Evolutionary conservation across 2,888 invertebrate species (phyloP).

Genomic region (Toxonevra muliebris): DNA sequence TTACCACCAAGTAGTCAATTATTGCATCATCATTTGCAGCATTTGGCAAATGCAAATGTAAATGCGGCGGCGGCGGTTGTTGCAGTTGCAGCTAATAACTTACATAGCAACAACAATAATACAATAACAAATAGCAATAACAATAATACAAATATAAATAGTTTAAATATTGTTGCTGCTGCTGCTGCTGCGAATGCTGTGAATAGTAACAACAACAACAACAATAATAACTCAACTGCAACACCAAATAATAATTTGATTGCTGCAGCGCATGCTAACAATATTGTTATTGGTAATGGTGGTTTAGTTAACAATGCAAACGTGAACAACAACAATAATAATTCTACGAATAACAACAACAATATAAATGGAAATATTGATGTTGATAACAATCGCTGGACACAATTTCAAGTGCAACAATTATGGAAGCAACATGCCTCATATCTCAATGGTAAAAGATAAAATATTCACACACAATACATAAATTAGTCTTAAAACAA

Average conservation of each 20-base stretch:
- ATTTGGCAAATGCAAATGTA: conserved; percentile 61
- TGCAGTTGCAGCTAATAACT: conserved; percentile 55
- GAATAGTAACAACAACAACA: conserved; percentile 41
- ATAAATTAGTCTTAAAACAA: neutral
- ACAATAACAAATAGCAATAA: conserved; percentile 42
- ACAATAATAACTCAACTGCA: conserved; percentile 43
- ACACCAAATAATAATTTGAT: conserved; percentile 27
- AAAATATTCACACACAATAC: conserved; percentile 1
- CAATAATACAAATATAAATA: conserved; percentile 46
- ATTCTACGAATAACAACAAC: conserved; percentile 38
- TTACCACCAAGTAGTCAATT: conserved; percentile 62
- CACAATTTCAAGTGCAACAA: conserved; percentile 66
- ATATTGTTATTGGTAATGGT: neutral
- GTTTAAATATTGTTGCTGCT: conserved; percentile 45
- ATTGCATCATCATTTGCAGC: conserved; percentile 64
- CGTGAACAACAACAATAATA: conserved; percentile 42
- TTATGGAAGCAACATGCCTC: conserved; percentile 65
- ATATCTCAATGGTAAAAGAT: conserved; percentile 63
- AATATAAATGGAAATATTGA: conserved; percentile 41
- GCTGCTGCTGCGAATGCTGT: conserved; percentile 52
- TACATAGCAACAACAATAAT: conserved; percentile 46
- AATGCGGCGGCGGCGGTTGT: conserved; percentile 54
- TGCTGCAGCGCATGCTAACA: conserved; percentile 9
- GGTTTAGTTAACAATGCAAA: conserved; percentile 33
- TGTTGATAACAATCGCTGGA: conserved; percentile 64